A percentile compares a stretch with the other conserved stretches of the same genome.
These are phyloP conservation scores for Holacanthus passer DNA, from an alignment of 2,113 vertebrate genomes.

Conservation along the genomic window DNA sequence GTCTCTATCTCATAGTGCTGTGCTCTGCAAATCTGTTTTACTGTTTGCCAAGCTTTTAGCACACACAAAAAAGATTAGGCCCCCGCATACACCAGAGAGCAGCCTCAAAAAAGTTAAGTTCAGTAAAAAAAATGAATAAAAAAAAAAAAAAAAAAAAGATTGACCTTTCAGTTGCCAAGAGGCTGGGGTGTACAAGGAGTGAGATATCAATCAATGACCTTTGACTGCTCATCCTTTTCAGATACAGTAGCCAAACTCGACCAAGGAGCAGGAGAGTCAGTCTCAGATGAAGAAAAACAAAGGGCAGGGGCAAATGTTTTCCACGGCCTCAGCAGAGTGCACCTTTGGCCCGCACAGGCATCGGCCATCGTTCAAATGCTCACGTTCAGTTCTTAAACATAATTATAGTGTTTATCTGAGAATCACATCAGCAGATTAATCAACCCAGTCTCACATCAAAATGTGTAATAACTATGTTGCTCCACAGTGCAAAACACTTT, in stretches of 20 bases:
- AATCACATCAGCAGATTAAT: background rate
- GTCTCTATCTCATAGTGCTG: constrained; percentile 31
- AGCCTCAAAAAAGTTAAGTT: background rate
- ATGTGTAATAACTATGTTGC: too few species aligned
- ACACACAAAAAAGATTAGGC: constrained; percentile 12
- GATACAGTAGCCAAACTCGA: background rate
- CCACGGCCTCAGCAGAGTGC: too few species aligned
- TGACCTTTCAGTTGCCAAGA: background rate
- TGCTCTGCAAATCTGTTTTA: constrained; percentile 36
- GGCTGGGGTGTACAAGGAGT: background rate
- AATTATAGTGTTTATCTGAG: background rate
- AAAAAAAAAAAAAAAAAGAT: background rate
- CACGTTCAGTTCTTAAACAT: background rate
- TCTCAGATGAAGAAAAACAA: background rate
- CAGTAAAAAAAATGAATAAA: background rate
- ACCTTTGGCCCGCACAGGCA: background rate
- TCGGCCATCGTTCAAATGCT: background rate
- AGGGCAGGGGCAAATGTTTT: background rate
- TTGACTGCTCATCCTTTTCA: background rate
- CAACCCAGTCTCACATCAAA: too few species aligned
- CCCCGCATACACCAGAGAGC: background rate
- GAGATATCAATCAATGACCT: background rate
- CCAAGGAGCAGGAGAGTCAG: background rate
- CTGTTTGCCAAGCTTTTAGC: constrained; percentile 27
- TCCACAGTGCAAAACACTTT: too few species aligned